Evolutionary conservation across 2,888 invertebrate genomes (phyloP).

Genomic region (Antheraea yamamai): DNA sequence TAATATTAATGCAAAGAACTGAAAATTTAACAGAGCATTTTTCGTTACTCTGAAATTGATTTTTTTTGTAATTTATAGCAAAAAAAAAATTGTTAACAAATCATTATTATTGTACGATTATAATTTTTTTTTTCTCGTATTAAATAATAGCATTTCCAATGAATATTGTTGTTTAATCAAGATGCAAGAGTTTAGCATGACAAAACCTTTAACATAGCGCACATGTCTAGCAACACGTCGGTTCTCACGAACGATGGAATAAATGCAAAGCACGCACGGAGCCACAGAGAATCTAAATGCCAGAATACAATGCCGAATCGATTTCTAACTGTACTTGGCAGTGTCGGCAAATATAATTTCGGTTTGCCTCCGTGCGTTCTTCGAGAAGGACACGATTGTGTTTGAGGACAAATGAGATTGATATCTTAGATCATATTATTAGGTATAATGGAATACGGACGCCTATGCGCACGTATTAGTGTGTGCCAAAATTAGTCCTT

Average conservation of each 20-base stretch:
- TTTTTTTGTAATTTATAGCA: no score
- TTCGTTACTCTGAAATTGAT: no score
- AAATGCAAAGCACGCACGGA: slow-evolving; percentile 65
- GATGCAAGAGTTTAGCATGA: slow-evolving; percentile 16
- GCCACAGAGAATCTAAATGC: slow-evolving; percentile 57
- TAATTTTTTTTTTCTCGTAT: neutral
- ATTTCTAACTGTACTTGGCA: slow-evolving; percentile 70
- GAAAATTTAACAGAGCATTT: no score
- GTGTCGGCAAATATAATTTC: slow-evolving; percentile 64
- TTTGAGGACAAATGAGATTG: slow-evolving; percentile 19
- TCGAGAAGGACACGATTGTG: slow-evolving; percentile 41
- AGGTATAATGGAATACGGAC: neutral
- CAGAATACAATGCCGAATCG: slow-evolving; percentile 74
- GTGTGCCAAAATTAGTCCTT: no score
- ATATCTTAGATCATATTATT: neutral
- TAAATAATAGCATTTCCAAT: neutral
- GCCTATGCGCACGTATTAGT: no score
- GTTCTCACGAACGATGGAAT: slow-evolving; percentile 69
- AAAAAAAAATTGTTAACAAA: no score
- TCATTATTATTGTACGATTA: neutral
- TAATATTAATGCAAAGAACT: no score
- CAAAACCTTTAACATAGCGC: slow-evolving; percentile 39
- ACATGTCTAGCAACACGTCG: slow-evolving; percentile 48
- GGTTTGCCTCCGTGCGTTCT: slow-evolving; percentile 38
- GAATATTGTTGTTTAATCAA: neutral